phyloP scores from a whole-genome alignment of 2,113 vertebrate species.

The Calyptommatus sinebrachiatus region DNA sequence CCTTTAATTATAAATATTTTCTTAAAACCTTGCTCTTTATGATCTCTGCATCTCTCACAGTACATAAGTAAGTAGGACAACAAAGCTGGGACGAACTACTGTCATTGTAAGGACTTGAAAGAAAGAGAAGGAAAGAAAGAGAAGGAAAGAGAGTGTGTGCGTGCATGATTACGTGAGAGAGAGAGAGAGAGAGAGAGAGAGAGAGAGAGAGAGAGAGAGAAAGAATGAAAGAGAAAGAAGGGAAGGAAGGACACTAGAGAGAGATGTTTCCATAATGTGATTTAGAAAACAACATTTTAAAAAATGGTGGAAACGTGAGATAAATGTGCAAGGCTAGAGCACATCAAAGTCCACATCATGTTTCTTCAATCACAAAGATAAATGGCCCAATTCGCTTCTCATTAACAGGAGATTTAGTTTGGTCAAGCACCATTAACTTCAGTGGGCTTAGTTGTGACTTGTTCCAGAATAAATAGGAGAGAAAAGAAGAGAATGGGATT shows the following conservation, averaged over 20 bases:
- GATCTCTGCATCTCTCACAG: slow-evolving; percentile 25
- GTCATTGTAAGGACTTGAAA: not conserved
- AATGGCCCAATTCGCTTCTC: slow-evolving; percentile 26
- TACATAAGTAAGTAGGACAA: slow-evolving; percentile 14
- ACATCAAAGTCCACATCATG: slow-evolving; percentile 14
- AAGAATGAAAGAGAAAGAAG: not conserved
- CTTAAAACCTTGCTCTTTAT: slow-evolving; percentile 44
- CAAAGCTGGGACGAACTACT: not conserved
- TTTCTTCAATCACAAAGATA: slow-evolving; percentile 30
- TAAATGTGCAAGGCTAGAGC: not conserved
- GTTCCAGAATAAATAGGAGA: slow-evolving; percentile 16
- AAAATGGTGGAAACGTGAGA: slow-evolving; percentile 14
- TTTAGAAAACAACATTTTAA: not conserved
- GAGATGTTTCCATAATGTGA: not conserved
- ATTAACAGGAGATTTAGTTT: slow-evolving; percentile 26
- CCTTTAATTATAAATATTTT: slow-evolving; percentile 55
- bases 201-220: not conserved
- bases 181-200: too few relatives aligned
- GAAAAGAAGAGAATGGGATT: not conserved
- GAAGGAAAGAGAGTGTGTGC: not conserved
- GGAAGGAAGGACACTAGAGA: not conserved
- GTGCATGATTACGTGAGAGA: too few relatives aligned
- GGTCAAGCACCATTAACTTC: slow-evolving; percentile 23
- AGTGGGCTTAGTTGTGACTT: slow-evolving; percentile 15
- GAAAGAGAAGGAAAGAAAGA: not conserved